These are phyloP conservation scores for Andrena chrysosceles DNA, from an alignment of 2,888 invertebrate species.

Conservation along the genomic window DNA sequence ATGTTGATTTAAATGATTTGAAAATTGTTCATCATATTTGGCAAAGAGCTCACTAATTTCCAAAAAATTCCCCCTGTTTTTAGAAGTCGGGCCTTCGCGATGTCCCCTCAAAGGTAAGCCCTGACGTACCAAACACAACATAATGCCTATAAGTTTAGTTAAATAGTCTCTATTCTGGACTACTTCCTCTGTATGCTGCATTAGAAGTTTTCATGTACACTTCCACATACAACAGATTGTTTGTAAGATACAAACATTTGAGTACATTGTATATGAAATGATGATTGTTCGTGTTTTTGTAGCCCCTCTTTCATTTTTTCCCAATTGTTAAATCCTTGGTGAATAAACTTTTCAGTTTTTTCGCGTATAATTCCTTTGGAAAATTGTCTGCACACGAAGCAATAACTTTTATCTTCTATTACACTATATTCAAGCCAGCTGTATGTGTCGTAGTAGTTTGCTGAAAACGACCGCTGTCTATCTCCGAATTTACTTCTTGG, in stretches of 20 bases:
- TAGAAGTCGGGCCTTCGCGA: not conserved
- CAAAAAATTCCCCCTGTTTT: not conserved
- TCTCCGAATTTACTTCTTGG: too few species aligned
- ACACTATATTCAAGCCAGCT: too few species aligned
- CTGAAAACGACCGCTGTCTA: too few species aligned
- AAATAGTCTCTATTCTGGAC: not conserved
- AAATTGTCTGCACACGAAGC: too few species aligned
- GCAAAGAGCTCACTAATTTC: not conserved
- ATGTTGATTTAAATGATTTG: not conserved
- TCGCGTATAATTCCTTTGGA: not conserved
- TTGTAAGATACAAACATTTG: not conserved
- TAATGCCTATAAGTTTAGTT: not conserved
- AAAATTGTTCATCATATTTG: slow-evolving; percentile 4
- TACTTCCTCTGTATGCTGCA: not conserved
- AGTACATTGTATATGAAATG: not conserved
- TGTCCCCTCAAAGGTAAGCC: slow-evolving; percentile 1
- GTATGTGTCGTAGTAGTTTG: too few species aligned
- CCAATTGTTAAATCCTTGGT: not conserved
- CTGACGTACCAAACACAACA: not conserved
- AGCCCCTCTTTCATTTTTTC: not conserved
- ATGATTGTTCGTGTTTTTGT: not conserved
- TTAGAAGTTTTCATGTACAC: not conserved
- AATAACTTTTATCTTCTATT: too few species aligned
- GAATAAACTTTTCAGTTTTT: not conserved
- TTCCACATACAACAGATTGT: slow-evolving; percentile 3